These are phyloP conservation scores for Pedetes capensis DNA, from an alignment of 2,113 vertebrate species.

Conservation along the genomic window DNA sequence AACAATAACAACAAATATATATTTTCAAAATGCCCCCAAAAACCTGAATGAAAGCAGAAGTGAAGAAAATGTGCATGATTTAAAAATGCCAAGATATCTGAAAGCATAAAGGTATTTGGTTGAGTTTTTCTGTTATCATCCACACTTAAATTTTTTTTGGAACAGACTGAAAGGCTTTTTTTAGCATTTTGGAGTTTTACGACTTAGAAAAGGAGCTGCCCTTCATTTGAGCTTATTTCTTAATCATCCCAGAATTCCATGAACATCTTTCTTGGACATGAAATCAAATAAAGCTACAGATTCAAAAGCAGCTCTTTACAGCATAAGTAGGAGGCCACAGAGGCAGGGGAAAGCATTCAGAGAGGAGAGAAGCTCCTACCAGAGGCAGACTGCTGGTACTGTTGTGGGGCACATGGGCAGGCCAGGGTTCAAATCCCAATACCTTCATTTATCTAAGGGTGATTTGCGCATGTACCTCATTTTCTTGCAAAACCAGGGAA, in stretches of 20 bases:
- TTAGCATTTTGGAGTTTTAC: neutral
- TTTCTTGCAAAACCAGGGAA: neutral
- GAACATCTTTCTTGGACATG: neutral
- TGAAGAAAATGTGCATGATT: neutral
- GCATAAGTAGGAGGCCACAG: neutral
- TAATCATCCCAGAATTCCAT: neutral
- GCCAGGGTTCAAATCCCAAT: neutral
- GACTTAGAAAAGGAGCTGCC: neutral
- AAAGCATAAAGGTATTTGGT: neutral
- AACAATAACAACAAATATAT: too few species aligned
- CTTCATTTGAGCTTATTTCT: neutral
- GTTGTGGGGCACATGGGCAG: neutral
- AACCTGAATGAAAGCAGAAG: slow-evolving; percentile 1
- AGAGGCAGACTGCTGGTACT: neutral
- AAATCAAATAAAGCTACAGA: neutral
- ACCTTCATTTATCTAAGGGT: neutral
- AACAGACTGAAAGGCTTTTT: neutral
- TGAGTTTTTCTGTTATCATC: neutral
- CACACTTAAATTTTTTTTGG: neutral
- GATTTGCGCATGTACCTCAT: neutral
- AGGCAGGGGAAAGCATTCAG: neutral
- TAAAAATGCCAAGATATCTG: neutral
- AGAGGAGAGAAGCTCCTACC: neutral
- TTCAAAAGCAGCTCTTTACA: neutral
- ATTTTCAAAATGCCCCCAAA: neutral